phyloP scores from a whole-genome alignment of 2,113 vertebrate genomes.

The Oplegnathus fasciatus region DNA sequence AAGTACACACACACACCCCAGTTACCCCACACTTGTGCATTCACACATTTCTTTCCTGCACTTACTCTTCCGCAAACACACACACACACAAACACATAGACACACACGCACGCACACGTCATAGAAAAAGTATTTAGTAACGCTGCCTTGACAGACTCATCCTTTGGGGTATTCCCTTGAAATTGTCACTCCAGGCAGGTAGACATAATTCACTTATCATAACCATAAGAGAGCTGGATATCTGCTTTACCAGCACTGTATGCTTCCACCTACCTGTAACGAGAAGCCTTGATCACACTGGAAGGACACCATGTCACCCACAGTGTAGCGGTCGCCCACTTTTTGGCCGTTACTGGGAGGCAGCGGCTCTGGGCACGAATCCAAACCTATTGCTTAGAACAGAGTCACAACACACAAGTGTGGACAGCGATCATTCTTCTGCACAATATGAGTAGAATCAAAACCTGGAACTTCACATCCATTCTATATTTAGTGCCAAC shows the following conservation, averaged over 20 bases:
- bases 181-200: conserved; percentile 43
- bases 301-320: conserved; percentile 97
- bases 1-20: neutral
- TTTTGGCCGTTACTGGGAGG: conserved; percentile 92
- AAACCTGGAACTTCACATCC: conserved; percentile 1
- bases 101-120: conserved; percentile 23
- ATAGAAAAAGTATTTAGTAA: conserved; percentile 21
- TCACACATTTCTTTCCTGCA: conserved; percentile 13
- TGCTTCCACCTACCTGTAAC: conserved; percentile 87
- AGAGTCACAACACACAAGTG: conserved; percentile 84
- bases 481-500: neutral
- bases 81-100: no score
- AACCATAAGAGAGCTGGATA: conserved; percentile 1
- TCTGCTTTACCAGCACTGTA: neutral
- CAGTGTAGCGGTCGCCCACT: conserved; percentile 94
- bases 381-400: conserved; percentile 96
- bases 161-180: conserved; percentile 47
- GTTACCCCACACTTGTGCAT: neutral
- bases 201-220: conserved; percentile 43
- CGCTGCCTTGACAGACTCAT: conserved; percentile 23
- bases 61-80: neutral
- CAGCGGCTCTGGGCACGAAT: conserved; percentile 96
- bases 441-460: conserved; percentile 22
- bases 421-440: conserved; percentile 82
- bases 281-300: conserved; percentile 96